Base-by-base conservation (phyloP, 2,113 vertebrate species). In the Ophiodon elongatus region DNA sequence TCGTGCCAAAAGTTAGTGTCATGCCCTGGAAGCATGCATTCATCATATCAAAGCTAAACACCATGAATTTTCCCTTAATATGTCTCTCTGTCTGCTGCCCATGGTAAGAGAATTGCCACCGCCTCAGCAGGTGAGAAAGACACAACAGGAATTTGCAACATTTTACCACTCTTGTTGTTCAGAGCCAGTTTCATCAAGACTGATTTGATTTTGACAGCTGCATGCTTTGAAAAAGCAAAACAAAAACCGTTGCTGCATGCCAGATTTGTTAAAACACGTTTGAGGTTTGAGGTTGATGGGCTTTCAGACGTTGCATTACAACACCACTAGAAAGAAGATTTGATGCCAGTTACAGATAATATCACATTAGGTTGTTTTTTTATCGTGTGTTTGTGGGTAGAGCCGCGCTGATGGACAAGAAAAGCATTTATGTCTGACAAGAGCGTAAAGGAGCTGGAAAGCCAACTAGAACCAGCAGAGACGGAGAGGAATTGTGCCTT, bases 261-360 rank as follows among this genome's bases (percentile, higher is more conserved):
- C 71, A 21, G 64, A 82, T 83, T 74, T 83, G 75, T 88, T 82
- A 73, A 84, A 89, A 78, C 83, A 80, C 8, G 65, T 25, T 60
- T 69, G 65, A 52, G 73, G 73, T 85, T 78, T 73, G 64, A 74
- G 52, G 68, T 80, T 69, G 69, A 82, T 52, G n/a, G 63, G 62
- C 65, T 86, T 78, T 83, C 23, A 56, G 67, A 83, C 29, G 59
- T 76, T 41, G 59, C 67, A 85, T 88, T 87, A 73, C 62, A 75
- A 79, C 80, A 76, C 78, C 77, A 77, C 39, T 31, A 25, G n/a
- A 54, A 73, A 73, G 43, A 62, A 29, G 25, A 41, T 65, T 81
- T 50, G 70, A 80, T 88, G 76, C 52, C 78, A 73, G 74, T 73
- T 76, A 45, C 33, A 65, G 70, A 84, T 86, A 85, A 80, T 68